Evolutionary conservation across 2,113 vertebrate genomes (phyloP).

Genomic region (Laterallus jamaicensis): DNA sequence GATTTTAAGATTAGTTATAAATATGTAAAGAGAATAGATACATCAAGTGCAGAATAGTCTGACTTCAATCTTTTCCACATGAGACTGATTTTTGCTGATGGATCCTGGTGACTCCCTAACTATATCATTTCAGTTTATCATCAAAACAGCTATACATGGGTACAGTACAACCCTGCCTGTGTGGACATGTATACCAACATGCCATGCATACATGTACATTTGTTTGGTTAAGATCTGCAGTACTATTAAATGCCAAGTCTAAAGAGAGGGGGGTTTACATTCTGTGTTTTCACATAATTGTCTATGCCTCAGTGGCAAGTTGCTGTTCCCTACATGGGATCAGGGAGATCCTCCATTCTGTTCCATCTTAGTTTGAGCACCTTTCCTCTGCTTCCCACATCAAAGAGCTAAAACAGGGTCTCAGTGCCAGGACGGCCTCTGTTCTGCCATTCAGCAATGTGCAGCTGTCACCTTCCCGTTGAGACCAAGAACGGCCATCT

Average conservation of each 20-base stretch:
- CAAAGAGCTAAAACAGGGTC: neutral
- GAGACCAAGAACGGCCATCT: neutral
- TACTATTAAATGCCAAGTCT: neutral
- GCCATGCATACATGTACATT: no score
- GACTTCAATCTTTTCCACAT: neutral
- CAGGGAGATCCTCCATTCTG: neutral
- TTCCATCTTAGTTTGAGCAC: neutral
- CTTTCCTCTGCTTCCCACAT: neutral
- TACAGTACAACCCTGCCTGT: neutral
- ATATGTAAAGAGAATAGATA: neutral
- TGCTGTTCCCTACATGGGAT: neutral
- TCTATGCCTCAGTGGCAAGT: neutral
- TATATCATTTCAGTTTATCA: neutral
- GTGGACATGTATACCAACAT: no score
- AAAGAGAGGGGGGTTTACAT: neutral
- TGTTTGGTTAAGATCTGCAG: neutral
- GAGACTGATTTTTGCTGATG: neutral
- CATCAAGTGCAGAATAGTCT: neutral
- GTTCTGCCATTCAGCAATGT: neutral
- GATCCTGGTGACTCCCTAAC: neutral
- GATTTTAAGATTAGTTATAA: constrained; percentile 52
- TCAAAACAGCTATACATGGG: neutral
- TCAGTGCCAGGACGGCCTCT: neutral
- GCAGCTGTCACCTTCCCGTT: neutral
- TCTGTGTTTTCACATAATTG: neutral